Evolutionary conservation across 2,113 vertebrate genomes (phyloP), one percentile per base, ranked within the genome.

Genomic region (Atrichornis clamosus): DNA sequence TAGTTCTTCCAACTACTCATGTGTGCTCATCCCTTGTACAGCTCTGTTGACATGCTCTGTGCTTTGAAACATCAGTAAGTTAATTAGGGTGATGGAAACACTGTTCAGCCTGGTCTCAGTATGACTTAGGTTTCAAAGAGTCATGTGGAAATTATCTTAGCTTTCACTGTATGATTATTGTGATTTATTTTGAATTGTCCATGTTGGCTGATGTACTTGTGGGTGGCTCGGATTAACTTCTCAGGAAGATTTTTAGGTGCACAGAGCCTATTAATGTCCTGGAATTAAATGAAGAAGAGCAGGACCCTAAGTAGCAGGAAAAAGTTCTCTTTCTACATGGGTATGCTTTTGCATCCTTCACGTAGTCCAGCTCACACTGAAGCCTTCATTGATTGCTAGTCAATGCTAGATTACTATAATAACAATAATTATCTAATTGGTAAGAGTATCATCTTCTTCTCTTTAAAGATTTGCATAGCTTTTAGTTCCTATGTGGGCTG

Each of bases 21-120:
- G 53, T 14, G 3, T 93, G 94, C 84, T 94, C 58, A 95, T 93
- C 62, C 75, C 72, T 95, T 35, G 7, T 91, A 95, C 91, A 97
- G 95, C 96, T 96, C 65, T 95, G 93, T 90, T 88, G 91, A 95
- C 94, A 93, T 84, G 84, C 50, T 97, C 92, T 93, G 94, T 95
- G 89, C 92, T 97, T 97, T 97, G 95, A 97, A 96, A 97, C 93
- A 94, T 97, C 92, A 96, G 78, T 93, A 97, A 97, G 87, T 96
- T 97, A 97, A 97, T 93, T 89, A 91, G 89, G 47, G 52, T 77
- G 83, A 92, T 89, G 87, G 87, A 97, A 97, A 94, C 89, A 93
- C 86, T 96, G 89, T 87, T 74, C 68, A 96, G 59, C 70, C 65
- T 33, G 42, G 72, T 94, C 58, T 69, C 65, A 42, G 30, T 63